Percentiles rank a stretch among this genome's conserved stretches.
phyloP scores from a whole-genome alignment of 2,113 vertebrate genomes.

The Sinocyclocheilus anshuiensis region DNA sequence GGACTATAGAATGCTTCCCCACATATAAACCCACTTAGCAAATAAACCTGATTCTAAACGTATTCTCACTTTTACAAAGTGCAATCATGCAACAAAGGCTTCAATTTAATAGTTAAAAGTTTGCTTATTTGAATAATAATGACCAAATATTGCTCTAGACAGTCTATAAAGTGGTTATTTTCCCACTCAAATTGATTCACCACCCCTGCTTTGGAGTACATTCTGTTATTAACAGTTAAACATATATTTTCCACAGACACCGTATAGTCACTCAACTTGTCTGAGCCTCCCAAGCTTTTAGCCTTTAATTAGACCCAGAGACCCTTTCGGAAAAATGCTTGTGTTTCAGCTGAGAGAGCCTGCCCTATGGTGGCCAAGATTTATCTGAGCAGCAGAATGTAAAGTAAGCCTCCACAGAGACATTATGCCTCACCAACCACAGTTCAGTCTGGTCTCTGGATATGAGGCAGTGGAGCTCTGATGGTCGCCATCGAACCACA shows the following conservation, averaged over 20 bases:
- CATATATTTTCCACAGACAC: background rate
- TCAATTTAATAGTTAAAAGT: conserved; percentile 4
- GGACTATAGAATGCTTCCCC: background rate
- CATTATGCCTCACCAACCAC: background rate
- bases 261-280: conserved; percentile 10
- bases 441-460: conserved; percentile 9
- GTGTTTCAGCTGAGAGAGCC: conserved; percentile 22
- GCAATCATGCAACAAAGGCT: background rate
- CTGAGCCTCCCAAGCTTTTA: conserved; percentile 5
- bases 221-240: background rate
- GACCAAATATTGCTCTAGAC: background rate
- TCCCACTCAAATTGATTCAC: conserved; percentile 4
- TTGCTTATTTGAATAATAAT: conserved; percentile 15
- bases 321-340: background rate
- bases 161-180: background rate
- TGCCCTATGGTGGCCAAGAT: conserved; percentile 10
- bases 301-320: conserved; percentile 29
- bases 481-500: background rate
- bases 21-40: background rate
- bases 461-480: background rate
- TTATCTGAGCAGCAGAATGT: conserved; percentile 41
- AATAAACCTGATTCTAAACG: background rate
- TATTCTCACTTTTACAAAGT: background rate
- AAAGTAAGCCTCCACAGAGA: background rate
- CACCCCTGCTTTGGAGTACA: background rate